phyloP scores from a whole-genome alignment of 2,113 vertebrate species.

The Proteles cristata region DNA sequence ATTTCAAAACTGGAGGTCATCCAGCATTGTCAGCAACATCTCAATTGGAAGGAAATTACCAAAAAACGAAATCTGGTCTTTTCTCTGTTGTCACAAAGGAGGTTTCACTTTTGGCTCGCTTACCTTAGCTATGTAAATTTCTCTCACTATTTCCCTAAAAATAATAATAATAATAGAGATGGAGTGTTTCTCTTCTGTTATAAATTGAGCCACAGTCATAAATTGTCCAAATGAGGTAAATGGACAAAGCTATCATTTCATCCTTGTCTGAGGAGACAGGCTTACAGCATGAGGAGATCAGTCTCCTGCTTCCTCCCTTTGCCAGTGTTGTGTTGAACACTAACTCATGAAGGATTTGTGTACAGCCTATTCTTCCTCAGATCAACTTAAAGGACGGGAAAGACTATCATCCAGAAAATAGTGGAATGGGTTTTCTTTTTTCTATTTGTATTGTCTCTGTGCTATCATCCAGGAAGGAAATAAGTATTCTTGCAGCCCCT shows the following conservation, averaged over 20 bases:
- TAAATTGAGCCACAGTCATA: neutral
- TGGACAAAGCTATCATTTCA: constrained; percentile 16
- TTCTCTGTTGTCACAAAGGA: neutral
- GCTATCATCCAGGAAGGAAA: neutral
- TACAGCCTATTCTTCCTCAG: neutral
- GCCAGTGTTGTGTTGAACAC: neutral
- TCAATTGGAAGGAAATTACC: neutral
- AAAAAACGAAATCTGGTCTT: neutral
- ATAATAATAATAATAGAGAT: neutral
- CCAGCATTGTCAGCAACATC: neutral
- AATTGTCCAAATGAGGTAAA: neutral
- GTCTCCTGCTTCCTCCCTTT: neutral
- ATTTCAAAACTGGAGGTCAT: neutral
- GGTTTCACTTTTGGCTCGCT: neutral
- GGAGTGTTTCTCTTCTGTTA: constrained; percentile 17
- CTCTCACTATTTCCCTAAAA: neutral
- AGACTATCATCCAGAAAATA: neutral
- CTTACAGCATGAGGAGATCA: neutral
- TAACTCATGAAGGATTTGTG: neutral
- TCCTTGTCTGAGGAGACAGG: neutral
- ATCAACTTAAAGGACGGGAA: neutral
- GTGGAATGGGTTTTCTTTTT: neutral
- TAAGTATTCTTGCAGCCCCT: neutral
- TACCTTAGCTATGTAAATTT: neutral
- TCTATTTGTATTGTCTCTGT: neutral